Evolutionary conservation across 2,113 vertebrate genomes (phyloP).

Genomic region (Apteryx owenii): DNA sequence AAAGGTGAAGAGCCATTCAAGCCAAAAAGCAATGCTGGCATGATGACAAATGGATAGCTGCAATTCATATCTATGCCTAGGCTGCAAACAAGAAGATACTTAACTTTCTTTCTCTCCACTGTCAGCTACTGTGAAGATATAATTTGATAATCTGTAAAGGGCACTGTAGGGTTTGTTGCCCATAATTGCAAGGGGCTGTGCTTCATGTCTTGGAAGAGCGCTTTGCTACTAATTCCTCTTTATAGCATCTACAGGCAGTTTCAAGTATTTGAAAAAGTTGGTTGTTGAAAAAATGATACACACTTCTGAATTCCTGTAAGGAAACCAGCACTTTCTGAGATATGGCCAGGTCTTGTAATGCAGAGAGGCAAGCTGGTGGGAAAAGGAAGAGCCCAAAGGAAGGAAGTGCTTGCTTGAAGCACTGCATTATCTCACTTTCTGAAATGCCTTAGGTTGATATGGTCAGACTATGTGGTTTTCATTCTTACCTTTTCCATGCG

Average conservation of each 20-base stretch:
- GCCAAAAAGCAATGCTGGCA: neutral
- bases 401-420: neutral
- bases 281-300: neutral
- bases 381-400: neutral
- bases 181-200: neutral
- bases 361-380: neutral
- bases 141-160: neutral
- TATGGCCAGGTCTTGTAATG: accelerated
- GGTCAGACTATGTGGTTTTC: neutral
- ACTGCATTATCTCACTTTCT: neutral
- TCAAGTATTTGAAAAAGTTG: neutral
- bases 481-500: neutral
- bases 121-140: neutral
- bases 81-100: neutral
- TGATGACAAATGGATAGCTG: neutral
- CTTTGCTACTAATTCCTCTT: neutral
- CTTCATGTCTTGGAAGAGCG: neutral
- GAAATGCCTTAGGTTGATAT: neutral
- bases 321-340: neutral
- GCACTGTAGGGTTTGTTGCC: neutral
- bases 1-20: neutral
- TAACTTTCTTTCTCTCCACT: neutral
- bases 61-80: neutral
- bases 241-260: too few species aligned
- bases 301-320: neutral